phyloP scores from a whole-genome alignment of 2,113 vertebrate genomes.

The Phainopepla nitens region DNA sequence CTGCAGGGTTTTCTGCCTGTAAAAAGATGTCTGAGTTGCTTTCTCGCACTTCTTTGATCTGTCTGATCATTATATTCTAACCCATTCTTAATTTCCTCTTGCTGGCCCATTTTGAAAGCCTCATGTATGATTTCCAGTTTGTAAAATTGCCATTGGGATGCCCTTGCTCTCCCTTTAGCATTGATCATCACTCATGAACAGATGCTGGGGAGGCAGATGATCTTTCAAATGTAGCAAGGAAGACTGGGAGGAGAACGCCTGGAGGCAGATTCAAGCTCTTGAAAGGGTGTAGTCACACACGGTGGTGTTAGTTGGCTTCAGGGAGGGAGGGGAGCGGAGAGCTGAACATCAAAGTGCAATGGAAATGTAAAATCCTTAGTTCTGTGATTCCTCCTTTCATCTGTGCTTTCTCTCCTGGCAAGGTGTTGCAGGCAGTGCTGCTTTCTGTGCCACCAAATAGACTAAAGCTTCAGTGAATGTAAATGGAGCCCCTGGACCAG shows the following conservation, averaged over 20 bases:
- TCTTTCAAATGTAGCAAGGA: conserved; percentile 20
- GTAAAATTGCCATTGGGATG: conserved; percentile 22
- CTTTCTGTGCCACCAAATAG: conserved; percentile 2
- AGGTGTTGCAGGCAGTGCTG: conserved; percentile 20
- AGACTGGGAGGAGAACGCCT: not conserved
- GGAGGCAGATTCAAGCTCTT: conserved; percentile 37
- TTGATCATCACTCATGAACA: not conserved
- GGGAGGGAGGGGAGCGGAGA: not conserved
- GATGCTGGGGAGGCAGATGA: conserved; percentile 26
- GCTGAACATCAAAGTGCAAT: conserved; percentile 64
- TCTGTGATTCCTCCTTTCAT: conserved; percentile 57
- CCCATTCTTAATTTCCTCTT: not conserved
- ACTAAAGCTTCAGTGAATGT: not conserved
- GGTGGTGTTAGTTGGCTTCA: not conserved
- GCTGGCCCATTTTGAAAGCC: not conserved
- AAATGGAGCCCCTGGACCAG: not conserved
- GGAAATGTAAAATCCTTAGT: conserved; percentile 53
- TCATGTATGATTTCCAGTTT: not conserved
- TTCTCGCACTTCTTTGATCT: not conserved
- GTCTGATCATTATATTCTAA: not conserved
- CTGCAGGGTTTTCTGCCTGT: not conserved
- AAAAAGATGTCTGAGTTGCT: not conserved
- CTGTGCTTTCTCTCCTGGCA: conserved; percentile 34
- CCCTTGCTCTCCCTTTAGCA: not conserved
- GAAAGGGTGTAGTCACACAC: conserved; percentile 16